A percentile compares a stretch with the other conserved stretches of the same genome.
Conservation (phyloP, 1,140 invertebrate species). For the Ceratosolen fusciceps region DNA sequence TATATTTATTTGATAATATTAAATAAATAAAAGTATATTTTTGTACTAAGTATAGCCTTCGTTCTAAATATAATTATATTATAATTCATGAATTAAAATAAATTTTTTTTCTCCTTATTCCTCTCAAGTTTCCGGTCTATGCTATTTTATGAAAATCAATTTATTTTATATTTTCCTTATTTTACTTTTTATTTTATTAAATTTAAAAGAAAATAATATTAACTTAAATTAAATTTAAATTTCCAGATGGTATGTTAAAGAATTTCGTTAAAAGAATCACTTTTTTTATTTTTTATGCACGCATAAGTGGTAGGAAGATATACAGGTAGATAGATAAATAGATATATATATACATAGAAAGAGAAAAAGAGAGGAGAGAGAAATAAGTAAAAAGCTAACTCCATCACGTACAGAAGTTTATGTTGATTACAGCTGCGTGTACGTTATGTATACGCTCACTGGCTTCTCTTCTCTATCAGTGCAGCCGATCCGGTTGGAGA, state of each 20-base stretch:
- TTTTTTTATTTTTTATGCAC: background rate
- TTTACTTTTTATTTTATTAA: background rate
- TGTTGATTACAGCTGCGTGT: slow-evolving; percentile 23
- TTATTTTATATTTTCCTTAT: background rate
- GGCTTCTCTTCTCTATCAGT: background rate
- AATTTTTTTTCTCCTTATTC: background rate
- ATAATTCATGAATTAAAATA: too few relatives aligned
- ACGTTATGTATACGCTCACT: slow-evolving; percentile 17
- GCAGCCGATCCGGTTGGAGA: slow-evolving; percentile 7
- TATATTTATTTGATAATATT: too few relatives aligned
- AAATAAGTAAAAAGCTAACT: slow-evolving; percentile 36
- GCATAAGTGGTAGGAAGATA: background rate
- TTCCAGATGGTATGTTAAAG: slow-evolving; percentile 24
- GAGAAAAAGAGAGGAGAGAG: background rate
- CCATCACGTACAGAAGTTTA: slow-evolving; percentile 51
- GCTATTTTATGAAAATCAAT: slow-evolving; percentile 44
- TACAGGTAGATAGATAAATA: too few relatives aligned
- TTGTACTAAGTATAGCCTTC: too few relatives aligned
- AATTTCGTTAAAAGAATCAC: slow-evolving; percentile 47
- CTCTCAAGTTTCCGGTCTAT: slow-evolving; percentile 12
- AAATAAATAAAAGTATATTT: too few relatives aligned
- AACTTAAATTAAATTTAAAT: slow-evolving; percentile 34
- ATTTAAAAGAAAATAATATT: too few relatives aligned
- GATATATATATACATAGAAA: background rate
- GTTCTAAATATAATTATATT: too few relatives aligned